Percentiles rank a stretch among this genome's conserved stretches.
These are phyloP conservation scores for Acrobasis suavella DNA, from an alignment of 2,888 invertebrate species.

Conservation along the genomic window DNA sequence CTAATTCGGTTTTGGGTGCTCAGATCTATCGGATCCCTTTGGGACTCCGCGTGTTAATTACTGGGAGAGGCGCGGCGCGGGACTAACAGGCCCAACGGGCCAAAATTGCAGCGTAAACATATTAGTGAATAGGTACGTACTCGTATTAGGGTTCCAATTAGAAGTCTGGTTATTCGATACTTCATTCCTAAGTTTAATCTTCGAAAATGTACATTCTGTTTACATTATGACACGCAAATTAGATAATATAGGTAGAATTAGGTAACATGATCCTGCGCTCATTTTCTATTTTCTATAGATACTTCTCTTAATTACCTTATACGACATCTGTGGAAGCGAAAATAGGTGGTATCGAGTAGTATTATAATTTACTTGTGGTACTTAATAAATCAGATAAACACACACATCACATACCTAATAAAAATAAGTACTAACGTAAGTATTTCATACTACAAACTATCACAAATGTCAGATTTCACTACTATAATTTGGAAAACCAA, in stretches of 20 bases:
- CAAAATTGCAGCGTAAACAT: slow-evolving; percentile 45
- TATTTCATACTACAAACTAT: not conserved
- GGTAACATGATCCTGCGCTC: no score
- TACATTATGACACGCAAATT: no score
- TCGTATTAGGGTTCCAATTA: not conserved
- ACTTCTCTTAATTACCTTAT: no score
- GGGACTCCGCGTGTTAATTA: slow-evolving; percentile 56
- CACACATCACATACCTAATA: no score
- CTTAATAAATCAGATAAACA: no score
- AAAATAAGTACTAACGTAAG: no score
- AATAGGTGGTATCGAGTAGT: no score
- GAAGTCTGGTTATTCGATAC: not conserved
- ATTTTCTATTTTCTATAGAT: no score
- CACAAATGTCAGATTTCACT: slow-evolving; percentile 35
- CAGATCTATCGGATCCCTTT: slow-evolving; percentile 54
- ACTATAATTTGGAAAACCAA: slow-evolving; percentile 51
- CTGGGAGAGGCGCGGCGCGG: slow-evolving; percentile 42
- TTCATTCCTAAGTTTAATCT: not conserved
- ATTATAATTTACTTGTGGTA: no score
- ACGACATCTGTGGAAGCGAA: no score
- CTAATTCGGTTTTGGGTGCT: slow-evolving; percentile 51
- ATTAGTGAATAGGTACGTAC: slow-evolving; percentile 29
- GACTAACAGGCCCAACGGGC: slow-evolving; percentile 36
- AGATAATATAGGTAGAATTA: no score
- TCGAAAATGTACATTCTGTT: no score